These are phyloP conservation scores for Drosophila azteca DNA, from an alignment of 1,140 invertebrate species.

Conservation along the genomic window DNA sequence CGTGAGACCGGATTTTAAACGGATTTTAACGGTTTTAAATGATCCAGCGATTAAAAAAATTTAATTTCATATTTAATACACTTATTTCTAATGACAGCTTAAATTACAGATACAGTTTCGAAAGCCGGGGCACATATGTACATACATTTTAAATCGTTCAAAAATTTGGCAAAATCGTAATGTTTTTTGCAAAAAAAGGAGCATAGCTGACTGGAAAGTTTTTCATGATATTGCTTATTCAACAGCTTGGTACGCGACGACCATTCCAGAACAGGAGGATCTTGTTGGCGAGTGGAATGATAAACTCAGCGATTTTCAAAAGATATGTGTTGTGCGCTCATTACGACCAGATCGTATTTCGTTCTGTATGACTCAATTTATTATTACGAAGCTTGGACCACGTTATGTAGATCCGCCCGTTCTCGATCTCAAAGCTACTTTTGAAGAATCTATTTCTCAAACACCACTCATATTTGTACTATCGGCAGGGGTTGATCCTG, in stretches of 20 bases:
- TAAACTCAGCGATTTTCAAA: slow-evolving; percentile 91
- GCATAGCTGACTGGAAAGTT: too few relatives aligned
- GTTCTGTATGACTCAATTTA: slow-evolving; percentile 91
- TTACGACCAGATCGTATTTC: slow-evolving; percentile 93
- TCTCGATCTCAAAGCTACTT: slow-evolving; percentile 87
- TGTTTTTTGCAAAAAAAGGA: too few relatives aligned
- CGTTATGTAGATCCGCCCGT: slow-evolving; percentile 93
- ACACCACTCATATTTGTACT: slow-evolving; percentile 95
- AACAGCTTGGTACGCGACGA: slow-evolving; percentile 88
- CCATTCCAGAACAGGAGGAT: slow-evolving; percentile 89
- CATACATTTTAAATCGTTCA: too few relatives aligned
- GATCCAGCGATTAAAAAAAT: too few relatives aligned
- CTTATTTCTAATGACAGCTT: too few relatives aligned
- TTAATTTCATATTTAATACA: too few relatives aligned
- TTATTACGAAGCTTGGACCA: slow-evolving; percentile 91
- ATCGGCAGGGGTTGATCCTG: slow-evolving; percentile 95
- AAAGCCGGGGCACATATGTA: too few relatives aligned
- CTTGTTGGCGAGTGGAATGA: slow-evolving; percentile 92
- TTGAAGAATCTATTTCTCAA: slow-evolving; percentile 87
- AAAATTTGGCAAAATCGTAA: too few relatives aligned
- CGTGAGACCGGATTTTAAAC: too few relatives aligned
- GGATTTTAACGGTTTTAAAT: too few relatives aligned
- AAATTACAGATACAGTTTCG: neutral
- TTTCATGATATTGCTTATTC: neutral
- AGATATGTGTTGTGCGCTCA: slow-evolving; percentile 92